phyloP scores from a whole-genome alignment of 2,888 invertebrate species.

The Eristalinus sepulchralis region DNA sequence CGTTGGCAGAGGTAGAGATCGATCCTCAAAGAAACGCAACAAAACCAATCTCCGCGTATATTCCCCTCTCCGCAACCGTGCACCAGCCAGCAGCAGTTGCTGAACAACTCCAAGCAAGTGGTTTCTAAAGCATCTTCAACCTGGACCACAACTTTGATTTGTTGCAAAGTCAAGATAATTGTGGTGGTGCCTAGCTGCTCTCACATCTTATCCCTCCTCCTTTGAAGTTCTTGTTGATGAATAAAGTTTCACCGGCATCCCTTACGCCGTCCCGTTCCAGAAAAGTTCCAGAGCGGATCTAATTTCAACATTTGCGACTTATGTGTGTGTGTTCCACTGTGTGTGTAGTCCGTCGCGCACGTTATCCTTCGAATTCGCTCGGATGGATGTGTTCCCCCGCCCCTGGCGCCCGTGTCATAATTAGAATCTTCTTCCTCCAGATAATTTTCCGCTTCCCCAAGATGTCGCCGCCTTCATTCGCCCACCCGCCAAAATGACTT shows the following conservation, averaged over 20 bases:
- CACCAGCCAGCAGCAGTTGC: no score
- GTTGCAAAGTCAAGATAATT: neutral
- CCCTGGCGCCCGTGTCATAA: neutral
- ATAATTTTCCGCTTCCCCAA: neutral
- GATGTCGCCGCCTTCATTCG: neutral
- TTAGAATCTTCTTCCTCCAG: neutral
- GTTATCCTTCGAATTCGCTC: neutral
- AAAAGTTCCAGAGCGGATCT: neutral
- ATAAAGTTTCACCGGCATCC: neutral
- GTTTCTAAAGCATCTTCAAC: neutral
- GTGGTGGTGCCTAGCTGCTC: neutral
- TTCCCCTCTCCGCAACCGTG: no score
- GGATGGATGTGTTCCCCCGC: neutral
- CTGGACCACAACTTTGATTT: neutral
- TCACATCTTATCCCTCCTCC: neutral
- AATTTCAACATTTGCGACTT: neutral
- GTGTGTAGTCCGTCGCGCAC: neutral
- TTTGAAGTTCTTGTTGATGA: neutral
- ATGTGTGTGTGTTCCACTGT: neutral
- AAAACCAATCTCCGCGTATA: no score
- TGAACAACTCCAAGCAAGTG: neutral
- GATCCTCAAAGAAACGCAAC: no score
- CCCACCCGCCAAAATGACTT: neutral
- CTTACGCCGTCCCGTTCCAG: neutral
- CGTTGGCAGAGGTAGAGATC: no score